Base-by-base conservation (phyloP, 2,113 vertebrate genomes). In the Entosphenus tridentatus region DNA sequence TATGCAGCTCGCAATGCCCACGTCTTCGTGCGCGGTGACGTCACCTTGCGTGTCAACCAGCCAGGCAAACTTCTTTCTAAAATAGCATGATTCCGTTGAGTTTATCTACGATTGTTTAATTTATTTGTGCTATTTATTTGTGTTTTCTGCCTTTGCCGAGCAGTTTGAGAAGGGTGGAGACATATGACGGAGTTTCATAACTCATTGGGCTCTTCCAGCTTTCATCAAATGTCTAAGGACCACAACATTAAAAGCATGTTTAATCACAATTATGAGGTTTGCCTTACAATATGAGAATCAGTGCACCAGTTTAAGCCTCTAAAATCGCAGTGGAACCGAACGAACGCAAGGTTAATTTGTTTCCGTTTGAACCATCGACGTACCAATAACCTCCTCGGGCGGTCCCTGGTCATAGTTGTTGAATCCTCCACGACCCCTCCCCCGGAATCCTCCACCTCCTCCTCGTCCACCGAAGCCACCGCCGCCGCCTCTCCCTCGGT, bases 371-470 rank as follows among this genome's bases (percentile, higher is more conserved):
- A 39, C 6, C 39, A 39, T 39, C 39, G 39, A 80, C 85, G 76
- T 86, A 98, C 93, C 82, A 7, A 96, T 89, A 65, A 98, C 88
- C 11, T 82, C 76, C 57, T 96, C 93, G 0, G 93, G 93, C 56
- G 93, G 93, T 7, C 93, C 93, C n/a, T 77, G 89, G 77, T 96
- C 92, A 68, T 88, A 90, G 78, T 81, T 81, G 77, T 84, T 83
- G 77, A 86, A 89, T 59, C 87, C 85, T 56, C 87, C 84, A 75
- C 86, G 73, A 57, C 87, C 86, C 1, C 80, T 73, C 14, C 81
- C 74, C 3, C 73, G 73, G 11, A 69, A 69, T 8, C 70, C 70
- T 2, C 78, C 77, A 12, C 82, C 78, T 1, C 79, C 73, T 8
- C 72, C 71, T 4, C 73, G 56, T 16, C 69, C 67, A 12, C 70